Percentiles rank a stretch among this genome's conserved stretches.
Evolutionary conservation across 2,113 vertebrate species (phyloP).

Genomic region (Eretmochelys imbricata): DNA sequence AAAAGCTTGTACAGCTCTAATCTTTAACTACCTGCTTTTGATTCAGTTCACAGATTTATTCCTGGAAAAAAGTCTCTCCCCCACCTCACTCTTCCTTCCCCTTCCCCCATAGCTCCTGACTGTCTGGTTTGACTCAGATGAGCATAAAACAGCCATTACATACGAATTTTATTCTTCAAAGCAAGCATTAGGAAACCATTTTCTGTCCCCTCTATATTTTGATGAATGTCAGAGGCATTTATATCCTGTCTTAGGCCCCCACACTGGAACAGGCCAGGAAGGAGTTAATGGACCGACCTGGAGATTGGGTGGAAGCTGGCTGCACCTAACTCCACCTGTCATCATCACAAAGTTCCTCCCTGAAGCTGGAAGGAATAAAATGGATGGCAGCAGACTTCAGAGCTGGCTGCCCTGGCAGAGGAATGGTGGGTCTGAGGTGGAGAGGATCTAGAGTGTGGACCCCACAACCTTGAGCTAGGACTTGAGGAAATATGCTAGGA

Average conservation of each 20-base stretch:
- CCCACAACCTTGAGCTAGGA: not conserved
- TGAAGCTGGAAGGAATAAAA: not conserved
- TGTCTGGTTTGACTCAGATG: not conserved
- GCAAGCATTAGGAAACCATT: not conserved
- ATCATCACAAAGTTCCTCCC: not conserved
- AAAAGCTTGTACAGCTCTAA: not conserved
- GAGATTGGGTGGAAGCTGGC: not conserved
- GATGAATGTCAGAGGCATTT: not conserved
- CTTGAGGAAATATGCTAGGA: not conserved
- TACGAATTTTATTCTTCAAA: conserved; percentile 21
- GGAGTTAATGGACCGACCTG: not conserved
- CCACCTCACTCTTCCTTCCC: not conserved
- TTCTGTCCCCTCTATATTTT: not conserved
- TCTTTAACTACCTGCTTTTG: conserved; percentile 23
- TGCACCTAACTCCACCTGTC: not conserved
- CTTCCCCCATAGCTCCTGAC: not conserved
- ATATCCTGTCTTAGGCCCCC: not conserved
- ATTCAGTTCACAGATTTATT: conserved; percentile 50
- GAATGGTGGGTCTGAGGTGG: not conserved
- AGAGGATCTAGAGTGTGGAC: not conserved
- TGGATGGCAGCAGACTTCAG: not conserved
- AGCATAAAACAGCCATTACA: conserved; percentile 28
- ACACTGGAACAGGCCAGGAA: not conserved
- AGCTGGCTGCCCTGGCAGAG: not conserved
- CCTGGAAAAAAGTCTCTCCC: not conserved